These are phyloP conservation scores for Sylvia borin DNA, from an alignment of 2,797 vertebrate genomes.

Conservation along the genomic window DNA sequence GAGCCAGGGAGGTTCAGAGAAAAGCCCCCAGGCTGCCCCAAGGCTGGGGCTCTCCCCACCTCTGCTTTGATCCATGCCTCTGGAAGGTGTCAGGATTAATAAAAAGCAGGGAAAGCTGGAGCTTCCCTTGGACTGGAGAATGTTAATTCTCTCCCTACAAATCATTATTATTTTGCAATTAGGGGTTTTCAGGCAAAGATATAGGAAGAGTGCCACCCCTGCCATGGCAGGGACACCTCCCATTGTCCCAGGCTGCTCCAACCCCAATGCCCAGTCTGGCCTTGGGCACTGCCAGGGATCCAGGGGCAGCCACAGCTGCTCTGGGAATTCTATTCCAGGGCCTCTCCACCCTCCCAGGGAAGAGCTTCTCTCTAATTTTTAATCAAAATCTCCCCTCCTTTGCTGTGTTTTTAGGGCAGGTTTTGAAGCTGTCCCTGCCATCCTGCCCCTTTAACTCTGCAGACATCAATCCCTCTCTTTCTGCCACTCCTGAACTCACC, in stretches of 20 bases:
- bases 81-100: rapidly evolving
- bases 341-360: not conserved
- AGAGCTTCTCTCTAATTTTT: not conserved
- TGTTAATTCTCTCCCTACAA: too few species aligned
- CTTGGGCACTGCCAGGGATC: too few species aligned
- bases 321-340: not conserved
- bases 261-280: too few species aligned
- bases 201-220: not conserved
- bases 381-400: not conserved
- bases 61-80: not conserved
- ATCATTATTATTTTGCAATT: too few species aligned
- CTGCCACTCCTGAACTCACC: not conserved
- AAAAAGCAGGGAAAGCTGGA: not conserved
- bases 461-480: not conserved
- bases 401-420: not conserved
- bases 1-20: not conserved
- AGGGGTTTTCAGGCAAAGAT: too few species aligned
- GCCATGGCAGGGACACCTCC: not conserved
- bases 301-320: too few species aligned
- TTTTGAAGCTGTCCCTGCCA: too few species aligned
- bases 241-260: too few species aligned
- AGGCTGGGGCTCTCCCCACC: not conserved
- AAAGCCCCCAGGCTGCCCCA: not conserved
- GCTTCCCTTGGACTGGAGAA: too few species aligned
- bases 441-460: not conserved